A percentile compares a stretch with the other conserved stretches of the same genome.
These are phyloP conservation scores for Yponomeuta evonymella DNA, from an alignment of 2,888 invertebrate species.

Conservation along the genomic window DNA sequence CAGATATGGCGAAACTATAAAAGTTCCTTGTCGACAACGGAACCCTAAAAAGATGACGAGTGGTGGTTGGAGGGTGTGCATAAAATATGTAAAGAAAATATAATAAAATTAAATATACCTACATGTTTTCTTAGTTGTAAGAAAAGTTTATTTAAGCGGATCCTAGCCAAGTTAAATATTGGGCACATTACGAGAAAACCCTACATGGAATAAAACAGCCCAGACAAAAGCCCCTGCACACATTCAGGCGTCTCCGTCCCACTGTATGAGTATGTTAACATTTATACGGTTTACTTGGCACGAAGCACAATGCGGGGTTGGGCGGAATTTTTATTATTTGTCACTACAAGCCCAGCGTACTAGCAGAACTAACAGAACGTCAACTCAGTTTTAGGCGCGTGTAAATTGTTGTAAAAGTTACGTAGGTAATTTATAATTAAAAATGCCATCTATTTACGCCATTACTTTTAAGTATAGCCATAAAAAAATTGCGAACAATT, in stretches of 20 bases:
- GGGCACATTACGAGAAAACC: background rate
- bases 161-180: background rate
- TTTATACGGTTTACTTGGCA: conserved; percentile 13
- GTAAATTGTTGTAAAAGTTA: too few relatives aligned
- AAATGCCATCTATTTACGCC: too few relatives aligned
- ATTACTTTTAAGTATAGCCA: too few relatives aligned
- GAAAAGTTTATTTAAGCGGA: background rate
- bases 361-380: background rate
- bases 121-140: too few relatives aligned
- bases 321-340: conserved; percentile 14
- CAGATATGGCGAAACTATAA: too few relatives aligned
- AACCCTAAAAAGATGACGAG: too few relatives aligned
- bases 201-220: background rate
- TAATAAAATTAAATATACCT: too few relatives aligned
- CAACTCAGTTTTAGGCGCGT: background rate
- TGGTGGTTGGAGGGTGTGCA: too few relatives aligned
- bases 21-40: too few relatives aligned
- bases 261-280: conserved; percentile 13
- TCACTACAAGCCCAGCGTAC: conserved; percentile 7
- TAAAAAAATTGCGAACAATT: too few relatives aligned
- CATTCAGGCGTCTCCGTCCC: background rate
- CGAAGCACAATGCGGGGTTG: conserved; percentile 8
- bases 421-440: too few relatives aligned
- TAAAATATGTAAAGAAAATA: too few relatives aligned
- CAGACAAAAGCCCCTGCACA: background rate